Conservation (phyloP, 2,113 vertebrate species). For the Serinus canaria region DNA sequence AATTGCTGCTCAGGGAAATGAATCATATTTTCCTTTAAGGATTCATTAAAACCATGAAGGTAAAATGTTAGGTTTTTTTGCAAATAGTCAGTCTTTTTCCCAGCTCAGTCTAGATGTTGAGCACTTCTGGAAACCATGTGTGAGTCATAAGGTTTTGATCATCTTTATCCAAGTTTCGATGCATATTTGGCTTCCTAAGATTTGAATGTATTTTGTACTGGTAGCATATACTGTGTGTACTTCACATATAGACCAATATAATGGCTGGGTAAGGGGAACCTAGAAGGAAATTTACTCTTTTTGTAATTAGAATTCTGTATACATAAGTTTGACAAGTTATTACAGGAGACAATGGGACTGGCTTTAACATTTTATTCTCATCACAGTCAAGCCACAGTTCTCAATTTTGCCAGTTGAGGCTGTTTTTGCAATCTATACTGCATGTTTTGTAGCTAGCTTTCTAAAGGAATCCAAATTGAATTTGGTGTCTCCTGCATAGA, state of each 20-base stretch:
- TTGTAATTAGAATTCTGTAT: background rate
- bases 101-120: background rate
- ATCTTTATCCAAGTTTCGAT: background rate
- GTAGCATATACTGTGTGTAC: background rate
- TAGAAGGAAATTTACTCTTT: background rate
- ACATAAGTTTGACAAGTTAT: background rate
- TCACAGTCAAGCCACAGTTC: background rate
- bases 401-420: background rate
- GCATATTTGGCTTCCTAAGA: background rate
- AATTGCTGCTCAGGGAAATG: background rate
- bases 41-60: background rate
- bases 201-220: background rate
- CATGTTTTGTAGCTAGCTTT: background rate
- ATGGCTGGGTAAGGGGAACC: rapidly evolving
- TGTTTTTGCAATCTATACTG: background rate
- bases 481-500: background rate
- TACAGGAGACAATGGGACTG: background rate
- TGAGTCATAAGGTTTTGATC: background rate
- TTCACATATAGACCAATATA: background rate
- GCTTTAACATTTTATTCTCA: background rate
- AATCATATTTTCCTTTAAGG: background rate
- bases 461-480: background rate
- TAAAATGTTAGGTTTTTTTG: background rate
- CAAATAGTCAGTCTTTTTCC: background rate
- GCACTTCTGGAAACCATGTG: background rate